Conservation (phyloP, 1,140 invertebrate genomes). For the Diprion similis region DNA sequence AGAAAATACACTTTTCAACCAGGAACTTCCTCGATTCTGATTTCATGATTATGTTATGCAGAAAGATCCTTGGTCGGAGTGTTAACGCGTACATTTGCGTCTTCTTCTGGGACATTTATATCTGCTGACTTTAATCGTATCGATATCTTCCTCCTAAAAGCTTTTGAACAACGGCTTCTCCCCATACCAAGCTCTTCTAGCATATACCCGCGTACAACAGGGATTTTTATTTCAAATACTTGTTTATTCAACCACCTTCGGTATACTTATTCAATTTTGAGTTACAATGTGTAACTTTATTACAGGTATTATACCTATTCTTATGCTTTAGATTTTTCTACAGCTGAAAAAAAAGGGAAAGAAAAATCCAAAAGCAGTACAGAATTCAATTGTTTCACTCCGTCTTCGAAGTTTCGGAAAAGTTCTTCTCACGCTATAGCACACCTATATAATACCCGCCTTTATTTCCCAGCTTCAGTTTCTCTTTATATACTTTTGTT, state of each 20-base stretch:
- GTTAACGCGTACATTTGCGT: neutral
- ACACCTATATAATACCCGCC: neutral
- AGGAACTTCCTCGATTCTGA: neutral
- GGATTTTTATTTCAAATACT: neutral
- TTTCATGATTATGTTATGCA: neutral
- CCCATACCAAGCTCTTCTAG: neutral
- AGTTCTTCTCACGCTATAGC: neutral
- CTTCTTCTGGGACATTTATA: neutral
- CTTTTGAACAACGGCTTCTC: neutral
- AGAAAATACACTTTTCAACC: neutral
- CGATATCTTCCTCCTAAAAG: constrained; percentile 10
- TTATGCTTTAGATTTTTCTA: too few relatives aligned
- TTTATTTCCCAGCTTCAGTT: neutral
- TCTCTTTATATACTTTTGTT: neutral
- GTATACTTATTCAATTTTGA: constrained; percentile 51
- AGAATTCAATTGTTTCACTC: neutral
- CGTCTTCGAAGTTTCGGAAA: neutral
- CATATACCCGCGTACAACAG: neutral
- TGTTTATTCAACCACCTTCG: neutral
- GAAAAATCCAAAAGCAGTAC: neutral
- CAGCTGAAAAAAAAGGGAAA: neutral
- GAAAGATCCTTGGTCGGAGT: neutral
- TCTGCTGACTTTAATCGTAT: neutral
- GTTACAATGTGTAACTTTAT: constrained; percentile 43
- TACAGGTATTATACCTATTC: too few relatives aligned